Evolutionary conservation across 2,113 vertebrate genomes (phyloP).

Genomic region (Pseudorasbora parva): DNA sequence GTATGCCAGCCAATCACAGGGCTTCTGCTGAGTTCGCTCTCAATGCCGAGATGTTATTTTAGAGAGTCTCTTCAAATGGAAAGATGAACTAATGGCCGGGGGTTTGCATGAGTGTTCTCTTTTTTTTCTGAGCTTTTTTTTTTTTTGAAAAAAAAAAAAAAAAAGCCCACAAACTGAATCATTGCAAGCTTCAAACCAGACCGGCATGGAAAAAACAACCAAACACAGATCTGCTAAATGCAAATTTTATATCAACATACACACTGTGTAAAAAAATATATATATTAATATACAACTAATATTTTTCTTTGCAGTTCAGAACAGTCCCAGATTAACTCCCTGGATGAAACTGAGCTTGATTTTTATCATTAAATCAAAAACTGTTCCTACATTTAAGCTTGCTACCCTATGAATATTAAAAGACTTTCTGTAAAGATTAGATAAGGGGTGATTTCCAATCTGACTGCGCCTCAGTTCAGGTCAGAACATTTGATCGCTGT

Average conservation of each 20-base stretch:
- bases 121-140: background rate
- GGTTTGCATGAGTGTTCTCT: background rate
- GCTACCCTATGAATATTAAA: background rate
- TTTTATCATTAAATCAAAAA: background rate
- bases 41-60: background rate
- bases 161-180: background rate
- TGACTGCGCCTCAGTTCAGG: background rate
- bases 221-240: background rate
- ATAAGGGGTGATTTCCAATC: conserved; percentile 38
- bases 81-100: background rate
- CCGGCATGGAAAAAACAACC: background rate
- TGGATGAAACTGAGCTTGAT: background rate
- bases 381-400: background rate
- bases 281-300: no score
- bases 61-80: background rate
- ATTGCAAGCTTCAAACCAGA: background rate
- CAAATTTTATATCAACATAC: no score
- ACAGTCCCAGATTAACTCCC: background rate
- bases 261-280: no score
- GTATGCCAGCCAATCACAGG: background rate
- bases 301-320: no score
- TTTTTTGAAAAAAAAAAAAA: background rate
- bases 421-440: conserved; percentile 35
- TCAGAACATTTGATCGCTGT: conserved; percentile 11
- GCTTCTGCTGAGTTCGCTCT: background rate